Percentiles rank a stretch among this genome's conserved stretches.
Evolutionary conservation across 2,888 invertebrate genomes (phyloP).

Genomic region (Trissolcus brochymenae): DNA sequence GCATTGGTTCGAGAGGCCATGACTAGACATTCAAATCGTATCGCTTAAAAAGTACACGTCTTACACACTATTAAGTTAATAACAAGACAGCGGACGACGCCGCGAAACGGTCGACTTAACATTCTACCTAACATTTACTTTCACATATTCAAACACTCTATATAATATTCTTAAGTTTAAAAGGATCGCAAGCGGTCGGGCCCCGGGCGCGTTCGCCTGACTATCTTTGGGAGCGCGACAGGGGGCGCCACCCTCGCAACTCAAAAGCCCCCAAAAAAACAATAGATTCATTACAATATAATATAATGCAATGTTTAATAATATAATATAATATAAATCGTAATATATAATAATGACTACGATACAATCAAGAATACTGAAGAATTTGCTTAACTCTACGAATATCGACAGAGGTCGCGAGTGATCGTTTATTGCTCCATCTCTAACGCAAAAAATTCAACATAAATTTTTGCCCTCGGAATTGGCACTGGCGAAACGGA

Average conservation of each 20-base stretch:
- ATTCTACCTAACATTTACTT: slow-evolving; percentile 66
- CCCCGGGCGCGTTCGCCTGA: no score
- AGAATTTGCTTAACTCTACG: slow-evolving; percentile 57
- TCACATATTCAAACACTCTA: slow-evolving; percentile 58
- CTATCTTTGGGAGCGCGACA: no score
- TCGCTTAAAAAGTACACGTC: slow-evolving; percentile 61
- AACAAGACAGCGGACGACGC: slow-evolving; percentile 76
- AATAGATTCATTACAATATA: slow-evolving; percentile 46
- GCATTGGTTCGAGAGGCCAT: slow-evolving; percentile 75
- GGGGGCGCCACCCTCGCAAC: no score
- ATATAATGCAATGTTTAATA: slow-evolving; percentile 20
- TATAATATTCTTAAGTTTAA: slow-evolving; percentile 40
- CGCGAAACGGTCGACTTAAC: slow-evolving; percentile 72
- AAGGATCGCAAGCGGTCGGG: not conserved
- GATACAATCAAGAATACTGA: slow-evolving; percentile 72
- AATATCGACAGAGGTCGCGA: slow-evolving; percentile 45
- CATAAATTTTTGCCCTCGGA: not conserved
- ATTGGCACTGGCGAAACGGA: slow-evolving; percentile 3
- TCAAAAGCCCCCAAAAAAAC: slow-evolving; percentile 28
- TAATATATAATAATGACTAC: slow-evolving; percentile 64
- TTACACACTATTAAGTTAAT: slow-evolving; percentile 70
- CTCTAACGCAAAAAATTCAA: slow-evolving; percentile 7
- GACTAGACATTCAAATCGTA: slow-evolving; percentile 76
- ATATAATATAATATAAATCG: slow-evolving; percentile 28
- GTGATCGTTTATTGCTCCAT: slow-evolving; percentile 42